phyloP scores from a whole-genome alignment of 2,797 vertebrate genomes.

The Pipistrellus nathusii region DNA sequence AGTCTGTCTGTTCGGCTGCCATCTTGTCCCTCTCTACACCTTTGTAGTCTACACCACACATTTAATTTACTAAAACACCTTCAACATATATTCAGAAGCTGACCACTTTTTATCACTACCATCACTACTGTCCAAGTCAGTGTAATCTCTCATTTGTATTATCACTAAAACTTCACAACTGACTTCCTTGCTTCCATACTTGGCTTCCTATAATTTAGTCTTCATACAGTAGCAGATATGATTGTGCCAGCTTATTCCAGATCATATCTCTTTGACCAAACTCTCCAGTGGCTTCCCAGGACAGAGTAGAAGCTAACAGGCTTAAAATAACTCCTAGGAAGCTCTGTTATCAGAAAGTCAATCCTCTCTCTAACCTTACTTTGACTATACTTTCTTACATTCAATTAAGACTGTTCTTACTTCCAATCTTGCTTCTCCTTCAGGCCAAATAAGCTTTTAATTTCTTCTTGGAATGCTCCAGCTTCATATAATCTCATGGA shows the following conservation, averaged over 20 bases:
- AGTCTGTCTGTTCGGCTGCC: too few relatives aligned
- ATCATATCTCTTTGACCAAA: not conserved
- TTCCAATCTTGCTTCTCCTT: not conserved
- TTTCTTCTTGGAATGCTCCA: not conserved
- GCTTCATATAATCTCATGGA: not conserved
- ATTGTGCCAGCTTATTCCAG: not conserved
- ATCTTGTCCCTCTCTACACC: not conserved
- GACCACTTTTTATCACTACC: not conserved
- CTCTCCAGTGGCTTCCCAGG: not conserved
- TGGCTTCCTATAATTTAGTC: not conserved
- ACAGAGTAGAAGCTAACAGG: not conserved
- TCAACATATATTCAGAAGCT: slow-evolving; percentile 27
- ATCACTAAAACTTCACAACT: not conserved
- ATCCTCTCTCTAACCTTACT: not conserved
- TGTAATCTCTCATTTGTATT: not conserved
- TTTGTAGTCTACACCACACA: not conserved
- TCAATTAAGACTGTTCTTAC: not conserved
- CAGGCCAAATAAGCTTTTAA: not conserved
- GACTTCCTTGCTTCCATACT: not conserved
- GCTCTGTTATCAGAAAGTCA: not conserved
- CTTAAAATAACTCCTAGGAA: not conserved
- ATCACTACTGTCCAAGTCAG: not conserved
- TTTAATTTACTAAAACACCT: not conserved
- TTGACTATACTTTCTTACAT: not conserved
- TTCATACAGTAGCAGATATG: not conserved